Base-by-base conservation (phyloP, 2,888 invertebrate species). In the Ariolimax columbianus region DNA sequence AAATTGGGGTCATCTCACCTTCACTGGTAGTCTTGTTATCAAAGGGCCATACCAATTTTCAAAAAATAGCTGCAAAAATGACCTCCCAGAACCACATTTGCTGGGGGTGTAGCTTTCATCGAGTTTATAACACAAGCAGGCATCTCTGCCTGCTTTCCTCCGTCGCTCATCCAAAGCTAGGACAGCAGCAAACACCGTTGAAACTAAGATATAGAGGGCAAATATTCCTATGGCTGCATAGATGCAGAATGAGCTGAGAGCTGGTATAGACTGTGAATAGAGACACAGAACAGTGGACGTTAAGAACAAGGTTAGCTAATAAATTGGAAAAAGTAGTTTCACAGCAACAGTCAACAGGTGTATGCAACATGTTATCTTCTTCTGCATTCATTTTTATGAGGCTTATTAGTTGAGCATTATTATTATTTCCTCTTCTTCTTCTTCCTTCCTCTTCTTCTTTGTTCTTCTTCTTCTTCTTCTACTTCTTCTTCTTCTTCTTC, bases 111-210 rank as follows among this genome's bases (percentile, higher is more conserved):
- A 95, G 86, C 95, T 94, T 88, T 95, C 88, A 23, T 36, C 9
- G 91, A 97, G 96, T 88, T 95, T 94, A 87, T 96, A 96, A 91
- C 97, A 96, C 0, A 91, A 51, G 30, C 90, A 88, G 7, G 90
- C 91, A 85, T 92, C 89, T 43, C 91, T 87, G 26, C 72, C 73
- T 7, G 89, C 87, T 55, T 89, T 86, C 11, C 89, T 90, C 55
- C 95, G 90, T 82, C 92, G 91, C 85, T 96, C 95, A 91, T 97
- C 97, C 88, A 97, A 93, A 0, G 96, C 95, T 90, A 97, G 96
- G 88, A 96, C 96, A 1, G 97, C 97, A 26, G 96, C 96, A 94
- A 97, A 97, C 93, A 97, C 97, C n/a, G 97, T 97, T 11, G 97
- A 95, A 89, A 97, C 96, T 43, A 92, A 88, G 33, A 90, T 75